A percentile compares a stretch with the other conserved stretches of the same genome.
Conservation (phyloP, 2,888 invertebrate genomes). For the Drosophila putrida region DNA sequence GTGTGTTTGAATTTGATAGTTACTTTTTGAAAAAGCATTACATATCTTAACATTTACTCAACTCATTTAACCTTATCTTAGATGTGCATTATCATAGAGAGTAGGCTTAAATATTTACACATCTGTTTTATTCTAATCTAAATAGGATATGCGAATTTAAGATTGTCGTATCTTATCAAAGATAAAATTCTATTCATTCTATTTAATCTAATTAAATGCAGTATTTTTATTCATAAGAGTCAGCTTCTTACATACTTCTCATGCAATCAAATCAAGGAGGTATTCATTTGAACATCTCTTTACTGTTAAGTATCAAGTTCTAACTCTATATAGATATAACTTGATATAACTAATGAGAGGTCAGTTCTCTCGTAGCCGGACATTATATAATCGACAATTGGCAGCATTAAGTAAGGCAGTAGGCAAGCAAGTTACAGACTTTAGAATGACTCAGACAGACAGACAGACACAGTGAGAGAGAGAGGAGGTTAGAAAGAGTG, state of each 20-base stretch:
- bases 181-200: background rate
- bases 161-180: background rate
- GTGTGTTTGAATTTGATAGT: background rate
- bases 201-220: background rate
- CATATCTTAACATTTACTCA: background rate
- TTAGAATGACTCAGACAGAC: slow-evolving; percentile 49
- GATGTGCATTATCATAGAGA: background rate
- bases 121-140: background rate
- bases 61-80: background rate
- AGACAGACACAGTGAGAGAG: background rate
- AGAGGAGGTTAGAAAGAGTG: background rate
- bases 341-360: slow-evolving; percentile 9
- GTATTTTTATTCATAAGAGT: no score
- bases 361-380: slow-evolving; percentile 27
- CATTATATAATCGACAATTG: slow-evolving; percentile 54
- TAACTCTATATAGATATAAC: background rate
- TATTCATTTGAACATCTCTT: background rate
- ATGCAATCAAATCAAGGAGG: no score
- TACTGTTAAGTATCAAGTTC: background rate
- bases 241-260: no score
- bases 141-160: background rate
- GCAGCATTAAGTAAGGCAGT: slow-evolving; percentile 58
- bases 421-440: slow-evolving; percentile 54
- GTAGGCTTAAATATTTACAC: background rate
- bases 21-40: no score